Evolutionary conservation across 92 coral and sea anemone species (phyloP).

Genomic region (Anthopleura xanthogrammica): DNA sequence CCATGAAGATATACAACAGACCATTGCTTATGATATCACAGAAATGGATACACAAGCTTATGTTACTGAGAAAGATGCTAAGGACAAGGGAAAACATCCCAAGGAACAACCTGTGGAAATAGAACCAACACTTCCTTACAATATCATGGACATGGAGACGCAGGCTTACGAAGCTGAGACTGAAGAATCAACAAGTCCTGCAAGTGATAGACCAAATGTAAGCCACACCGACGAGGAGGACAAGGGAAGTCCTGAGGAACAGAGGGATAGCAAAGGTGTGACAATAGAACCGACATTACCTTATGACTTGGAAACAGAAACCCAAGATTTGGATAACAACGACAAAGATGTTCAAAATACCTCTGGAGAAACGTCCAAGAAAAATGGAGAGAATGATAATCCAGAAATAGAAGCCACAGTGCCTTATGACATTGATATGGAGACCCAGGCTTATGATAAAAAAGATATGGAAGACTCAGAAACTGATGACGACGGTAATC

Average conservation of each 20-base stretch:
- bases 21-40: conserved; percentile 7
- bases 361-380: neutral
- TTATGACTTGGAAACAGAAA: conserved; percentile 47
- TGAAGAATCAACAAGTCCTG: conserved; percentile 7
- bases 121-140: conserved; percentile 19
- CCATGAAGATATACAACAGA: neutral
- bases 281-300: conserved; percentile 20
- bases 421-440: conserved; percentile 26
- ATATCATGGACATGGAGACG: conserved; percentile 42
- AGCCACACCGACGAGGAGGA: neutral
- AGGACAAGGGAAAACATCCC: neutral
- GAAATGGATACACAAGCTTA: conserved; percentile 51
- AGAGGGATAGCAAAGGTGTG: neutral
- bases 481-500: conserved; percentile 25
- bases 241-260: neutral
- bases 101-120: neutral
- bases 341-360: neutral
- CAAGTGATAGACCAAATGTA: neutral
- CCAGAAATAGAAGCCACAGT: neutral
- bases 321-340: conserved; percentile 22
- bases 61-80: conserved; percentile 10
- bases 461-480: conserved; percentile 18
- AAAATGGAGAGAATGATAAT: neutral
- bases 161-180: conserved; percentile 42
- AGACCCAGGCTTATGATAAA: conserved; percentile 46